Evolutionary conservation across 2,113 vertebrate genomes (phyloP).

Genomic region (Callipepla squamata): DNA sequence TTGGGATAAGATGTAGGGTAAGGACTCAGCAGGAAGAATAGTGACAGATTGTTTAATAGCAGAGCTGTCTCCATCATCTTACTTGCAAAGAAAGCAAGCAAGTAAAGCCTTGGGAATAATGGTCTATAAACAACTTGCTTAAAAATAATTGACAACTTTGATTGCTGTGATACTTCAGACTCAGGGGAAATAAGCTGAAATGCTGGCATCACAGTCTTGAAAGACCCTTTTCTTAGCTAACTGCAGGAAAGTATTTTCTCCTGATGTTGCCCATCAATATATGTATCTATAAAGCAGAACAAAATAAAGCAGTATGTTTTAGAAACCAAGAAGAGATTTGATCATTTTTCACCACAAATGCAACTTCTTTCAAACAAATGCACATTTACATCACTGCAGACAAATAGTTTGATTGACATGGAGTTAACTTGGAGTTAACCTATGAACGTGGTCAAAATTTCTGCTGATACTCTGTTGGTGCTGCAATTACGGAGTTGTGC

Average conservation of each 20-base stretch:
- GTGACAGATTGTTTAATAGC: neutral
- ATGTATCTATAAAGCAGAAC: neutral
- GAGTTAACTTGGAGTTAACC: neutral
- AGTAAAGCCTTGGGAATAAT: conserved; percentile 33
- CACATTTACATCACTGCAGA: neutral
- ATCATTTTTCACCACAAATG: neutral
- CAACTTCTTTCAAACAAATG: neutral
- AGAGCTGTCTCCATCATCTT: neutral
- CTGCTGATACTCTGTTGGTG: neutral
- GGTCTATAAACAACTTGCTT: conserved; percentile 25
- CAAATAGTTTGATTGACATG: neutral
- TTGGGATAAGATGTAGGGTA: neutral
- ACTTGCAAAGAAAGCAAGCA: conserved; percentile 19
- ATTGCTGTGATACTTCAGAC: conserved; percentile 9
- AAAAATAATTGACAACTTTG: conserved; percentile 8
- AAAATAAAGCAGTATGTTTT: neutral
- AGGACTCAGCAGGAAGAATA: neutral
- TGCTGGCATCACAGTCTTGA: neutral
- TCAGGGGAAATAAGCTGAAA: conserved; percentile 12
- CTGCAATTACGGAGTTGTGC: neutral
- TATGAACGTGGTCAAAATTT: neutral
- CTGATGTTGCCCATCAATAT: neutral
- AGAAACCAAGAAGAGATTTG: neutral
- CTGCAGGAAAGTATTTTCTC: neutral
- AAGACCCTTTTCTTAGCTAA: neutral